Percentiles rank a stretch among this genome's conserved stretches.
These are phyloP conservation scores for Thymelicus sylvestris DNA, from an alignment of 2,888 invertebrate species.

Conservation along the genomic window DNA sequence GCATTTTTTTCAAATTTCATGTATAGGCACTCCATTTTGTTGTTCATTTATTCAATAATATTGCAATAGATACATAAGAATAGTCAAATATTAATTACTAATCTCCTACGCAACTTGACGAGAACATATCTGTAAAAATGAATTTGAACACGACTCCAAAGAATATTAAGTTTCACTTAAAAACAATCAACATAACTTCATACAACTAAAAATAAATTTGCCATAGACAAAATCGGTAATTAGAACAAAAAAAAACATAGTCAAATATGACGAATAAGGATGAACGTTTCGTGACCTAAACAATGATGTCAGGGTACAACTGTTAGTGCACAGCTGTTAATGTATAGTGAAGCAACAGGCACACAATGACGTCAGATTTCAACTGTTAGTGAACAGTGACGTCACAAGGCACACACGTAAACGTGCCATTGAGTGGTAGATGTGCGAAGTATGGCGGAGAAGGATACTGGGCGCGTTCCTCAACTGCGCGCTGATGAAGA, in stretches of 20 bases:
- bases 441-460: constrained; percentile 65
- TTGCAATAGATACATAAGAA: too few relatives aligned
- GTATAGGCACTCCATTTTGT: too few relatives aligned
- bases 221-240: too few relatives aligned
- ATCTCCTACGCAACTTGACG: too few relatives aligned
- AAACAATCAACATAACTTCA: too few relatives aligned
- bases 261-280: neutral
- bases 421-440: constrained; percentile 48
- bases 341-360: neutral
- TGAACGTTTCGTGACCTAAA: neutral
- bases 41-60: too few relatives aligned
- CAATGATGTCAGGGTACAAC: constrained; percentile 15
- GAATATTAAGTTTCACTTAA: too few relatives aligned
- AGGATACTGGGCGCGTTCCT: constrained; percentile 58
- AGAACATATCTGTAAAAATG: too few relatives aligned
- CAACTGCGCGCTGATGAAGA: constrained; percentile 76
- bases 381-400: constrained; percentile 9
- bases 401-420: constrained; percentile 33
- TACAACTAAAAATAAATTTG: too few relatives aligned
- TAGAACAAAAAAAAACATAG: neutral
- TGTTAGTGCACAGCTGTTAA: constrained; percentile 12
- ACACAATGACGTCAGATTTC: constrained; percentile 10
- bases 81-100: too few relatives aligned
- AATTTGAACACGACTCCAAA: too few relatives aligned
- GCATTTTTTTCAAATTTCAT: too few relatives aligned